Conservation (phyloP, 2,888 invertebrate species). For the Osmoderma eremita region DNA sequence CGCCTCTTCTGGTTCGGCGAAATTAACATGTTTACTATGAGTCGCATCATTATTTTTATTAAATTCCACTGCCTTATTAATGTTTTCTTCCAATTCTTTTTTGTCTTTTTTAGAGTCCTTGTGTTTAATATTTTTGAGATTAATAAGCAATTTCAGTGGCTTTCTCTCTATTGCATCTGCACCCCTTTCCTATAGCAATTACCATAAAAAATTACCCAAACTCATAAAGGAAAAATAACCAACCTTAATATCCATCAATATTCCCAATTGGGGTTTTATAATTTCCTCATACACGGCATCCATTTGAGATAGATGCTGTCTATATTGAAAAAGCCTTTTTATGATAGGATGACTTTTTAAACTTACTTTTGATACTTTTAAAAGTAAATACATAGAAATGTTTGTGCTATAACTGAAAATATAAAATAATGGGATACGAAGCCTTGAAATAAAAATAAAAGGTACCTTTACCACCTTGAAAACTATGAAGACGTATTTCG, state of each 20-base stretch:
- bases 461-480: too few relatives aligned
- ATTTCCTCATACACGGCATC: conserved; percentile 75
- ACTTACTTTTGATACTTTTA: conserved; percentile 79
- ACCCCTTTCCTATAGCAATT: neutral
- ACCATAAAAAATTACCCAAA: too few relatives aligned
- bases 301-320: conserved; percentile 79
- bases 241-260: conserved; percentile 63
- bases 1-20: conserved; percentile 27
- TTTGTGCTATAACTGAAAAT: conserved; percentile 85
- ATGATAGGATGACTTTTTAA: conserved; percentile 90
- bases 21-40: conserved; percentile 35
- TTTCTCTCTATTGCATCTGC: conserved; percentile 57
- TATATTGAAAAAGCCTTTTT: conserved; percentile 83
- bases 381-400: conserved; percentile 83
- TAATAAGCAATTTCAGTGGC: conserved; percentile 62
- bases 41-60: conserved; percentile 21
- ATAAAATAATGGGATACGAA: too few relatives aligned
- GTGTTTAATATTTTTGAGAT: conserved; percentile 40
- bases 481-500: too few relatives aligned
- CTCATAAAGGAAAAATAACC: too few relatives aligned
- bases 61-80: neutral
- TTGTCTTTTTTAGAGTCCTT: conserved; percentile 21
- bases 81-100: conserved; percentile 30
- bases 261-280: conserved; percentile 74
- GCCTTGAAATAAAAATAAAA: too few relatives aligned